These are phyloP conservation scores for Acleris holmiana DNA, from an alignment of 2,888 invertebrate species.

Conservation along the genomic window DNA sequence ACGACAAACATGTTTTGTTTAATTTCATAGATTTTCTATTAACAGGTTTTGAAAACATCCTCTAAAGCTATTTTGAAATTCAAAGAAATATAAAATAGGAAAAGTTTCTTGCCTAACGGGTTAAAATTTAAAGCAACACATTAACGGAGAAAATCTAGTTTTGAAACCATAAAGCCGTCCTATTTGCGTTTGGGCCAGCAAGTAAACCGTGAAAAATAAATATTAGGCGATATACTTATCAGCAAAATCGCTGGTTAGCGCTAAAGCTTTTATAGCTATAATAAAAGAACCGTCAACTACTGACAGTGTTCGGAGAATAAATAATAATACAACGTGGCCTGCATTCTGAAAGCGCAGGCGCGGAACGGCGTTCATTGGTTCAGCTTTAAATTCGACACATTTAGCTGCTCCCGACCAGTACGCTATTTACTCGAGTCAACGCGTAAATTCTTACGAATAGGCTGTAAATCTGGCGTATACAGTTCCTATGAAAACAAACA, in stretches of 20 bases:
- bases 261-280: conserved; percentile 75
- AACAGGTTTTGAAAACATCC: no score
- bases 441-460: conserved; percentile 59
- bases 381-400: conserved; percentile 65
- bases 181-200: conserved; percentile 62
- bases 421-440: conserved; percentile 56
- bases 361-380: conserved; percentile 63
- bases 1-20: no score
- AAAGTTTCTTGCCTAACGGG: conserved; percentile 16
- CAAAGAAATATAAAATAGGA: conserved; percentile 1
- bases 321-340: conserved; percentile 68
- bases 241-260: conserved; percentile 75
- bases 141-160: conserved; percentile 55
- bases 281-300: conserved; percentile 81
- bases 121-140: conserved; percentile 29
- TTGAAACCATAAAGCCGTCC: conserved; percentile 58
- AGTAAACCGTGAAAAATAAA: conserved; percentile 80
- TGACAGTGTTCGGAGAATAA: conserved; percentile 71
- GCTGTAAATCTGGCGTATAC: conserved; percentile 51
- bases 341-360: conserved; percentile 65
- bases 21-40: no score
- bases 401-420: conserved; percentile 54
- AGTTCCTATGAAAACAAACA: conserved; percentile 45
- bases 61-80: no score
- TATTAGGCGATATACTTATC: conserved; percentile 79